Evolutionary conservation across 2,113 vertebrate species (phyloP).

Genomic region (Rhipidura dahli): DNA sequence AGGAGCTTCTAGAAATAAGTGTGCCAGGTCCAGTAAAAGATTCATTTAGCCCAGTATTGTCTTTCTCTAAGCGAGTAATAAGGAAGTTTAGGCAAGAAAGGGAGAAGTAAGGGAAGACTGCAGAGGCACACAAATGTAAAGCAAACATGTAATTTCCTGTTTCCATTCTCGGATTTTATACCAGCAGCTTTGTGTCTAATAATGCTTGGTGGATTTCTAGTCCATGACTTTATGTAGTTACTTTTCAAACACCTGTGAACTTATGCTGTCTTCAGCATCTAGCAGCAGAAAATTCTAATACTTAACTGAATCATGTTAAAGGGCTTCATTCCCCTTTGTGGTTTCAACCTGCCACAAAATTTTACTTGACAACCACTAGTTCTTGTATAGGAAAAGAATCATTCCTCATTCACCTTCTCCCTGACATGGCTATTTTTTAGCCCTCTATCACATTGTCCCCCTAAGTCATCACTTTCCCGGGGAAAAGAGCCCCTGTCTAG

Average conservation of each 20-base stretch:
- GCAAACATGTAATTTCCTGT: background rate
- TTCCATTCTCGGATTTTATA: background rate
- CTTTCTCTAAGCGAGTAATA: background rate
- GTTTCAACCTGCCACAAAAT: background rate
- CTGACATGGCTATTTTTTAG: background rate
- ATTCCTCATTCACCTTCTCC: background rate
- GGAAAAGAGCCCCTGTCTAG: background rate
- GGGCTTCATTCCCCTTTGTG: background rate
- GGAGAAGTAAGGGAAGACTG: background rate
- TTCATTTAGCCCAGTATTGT: background rate
- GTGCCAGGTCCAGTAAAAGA: background rate
- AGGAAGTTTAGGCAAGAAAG: background rate
- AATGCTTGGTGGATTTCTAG: background rate
- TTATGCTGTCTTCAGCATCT: background rate
- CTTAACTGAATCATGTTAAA: background rate
- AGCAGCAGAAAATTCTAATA: background rate
- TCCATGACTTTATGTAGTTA: background rate
- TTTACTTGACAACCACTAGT: background rate
- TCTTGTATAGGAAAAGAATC: background rate
- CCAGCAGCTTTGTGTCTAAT: background rate
- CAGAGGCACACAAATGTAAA: background rate
- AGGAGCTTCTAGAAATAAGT: background rate
- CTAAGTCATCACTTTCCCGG: background rate
- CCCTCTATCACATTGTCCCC: background rate
- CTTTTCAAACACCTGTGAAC: background rate